Percentiles rank a stretch among this genome's conserved stretches.
phyloP scores from a whole-genome alignment of 1,140 invertebrate genomes.

The Agrypnia vestita region DNA sequence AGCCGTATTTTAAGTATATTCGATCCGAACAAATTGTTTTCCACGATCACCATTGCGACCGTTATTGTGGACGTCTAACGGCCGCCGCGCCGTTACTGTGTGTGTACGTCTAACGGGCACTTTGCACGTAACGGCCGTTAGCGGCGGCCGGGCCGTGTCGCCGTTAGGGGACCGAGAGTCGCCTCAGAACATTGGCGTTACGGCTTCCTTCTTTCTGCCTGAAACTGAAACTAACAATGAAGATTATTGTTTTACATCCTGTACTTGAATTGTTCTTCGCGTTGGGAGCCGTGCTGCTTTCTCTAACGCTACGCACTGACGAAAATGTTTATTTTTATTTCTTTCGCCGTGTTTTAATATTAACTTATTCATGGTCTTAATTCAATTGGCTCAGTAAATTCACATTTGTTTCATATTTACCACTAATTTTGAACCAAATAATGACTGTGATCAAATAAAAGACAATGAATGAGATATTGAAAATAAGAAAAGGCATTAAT shows the following conservation, averaged over 20 bases:
- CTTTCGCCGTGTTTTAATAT: no score
- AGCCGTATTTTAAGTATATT: constrained; percentile 26
- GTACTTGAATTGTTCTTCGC: neutral
- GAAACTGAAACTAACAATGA: constrained; percentile 21
- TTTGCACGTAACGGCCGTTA: constrained; percentile 43
- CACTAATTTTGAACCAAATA: no score
- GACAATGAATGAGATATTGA: no score
- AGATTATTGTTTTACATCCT: neutral
- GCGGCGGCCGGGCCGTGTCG: constrained; percentile 10
- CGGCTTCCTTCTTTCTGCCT: constrained; percentile 3
- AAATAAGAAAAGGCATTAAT: no score
- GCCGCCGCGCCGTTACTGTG: constrained; percentile 5
- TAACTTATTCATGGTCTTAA: no score
- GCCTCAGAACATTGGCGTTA: constrained; percentile 8
- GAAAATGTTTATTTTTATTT: no score
- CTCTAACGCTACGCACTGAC: no score
- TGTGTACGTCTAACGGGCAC: constrained; percentile 11
- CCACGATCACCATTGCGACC: constrained; percentile 14
- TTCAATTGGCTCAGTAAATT: no score
- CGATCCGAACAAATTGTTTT: constrained; percentile 38
- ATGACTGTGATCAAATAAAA: no score
- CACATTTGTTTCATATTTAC: no score
- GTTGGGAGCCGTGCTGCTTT: no score
- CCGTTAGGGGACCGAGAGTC: constrained; percentile 17
- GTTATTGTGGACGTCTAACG: constrained; percentile 29